Conservation (phyloP, 2,797 vertebrate species). For the Enteromius thamalakanensis region DNA sequence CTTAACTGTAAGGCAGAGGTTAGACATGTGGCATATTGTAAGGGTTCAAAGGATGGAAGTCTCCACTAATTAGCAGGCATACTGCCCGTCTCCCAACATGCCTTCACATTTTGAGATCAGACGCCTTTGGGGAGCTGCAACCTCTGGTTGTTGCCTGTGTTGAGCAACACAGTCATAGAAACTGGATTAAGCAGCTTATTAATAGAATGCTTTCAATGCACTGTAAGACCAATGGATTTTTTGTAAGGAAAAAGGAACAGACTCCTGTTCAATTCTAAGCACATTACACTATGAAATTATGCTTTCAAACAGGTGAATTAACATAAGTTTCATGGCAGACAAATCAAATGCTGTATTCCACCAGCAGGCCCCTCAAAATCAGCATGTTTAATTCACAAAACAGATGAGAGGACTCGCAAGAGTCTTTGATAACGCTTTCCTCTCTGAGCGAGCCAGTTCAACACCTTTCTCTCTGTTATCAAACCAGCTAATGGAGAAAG, state of each 20-base stretch:
- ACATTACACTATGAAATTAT: slow-evolving; percentile 22
- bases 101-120: slow-evolving; percentile 54
- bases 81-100: slow-evolving; percentile 52
- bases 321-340: slow-evolving; percentile 23
- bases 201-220: slow-evolving; percentile 42
- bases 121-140: slow-evolving; percentile 47
- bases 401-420: not conserved
- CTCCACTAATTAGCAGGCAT: slow-evolving; percentile 57
- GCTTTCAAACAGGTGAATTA: slow-evolving; percentile 35
- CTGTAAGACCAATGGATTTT: slow-evolving; percentile 1
- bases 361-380: slow-evolving; percentile 3
- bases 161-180: slow-evolving; percentile 43
- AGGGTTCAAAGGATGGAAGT: slow-evolving; percentile 54
- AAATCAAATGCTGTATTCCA: slow-evolving; percentile 26
- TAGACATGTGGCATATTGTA: slow-evolving; percentile 59
- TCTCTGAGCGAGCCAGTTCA: slow-evolving; percentile 1
- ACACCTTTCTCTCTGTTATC: slow-evolving; percentile 11
- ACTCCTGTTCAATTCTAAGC: slow-evolving; percentile 12
- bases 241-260: not conserved
- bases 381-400: slow-evolving; percentile 42
- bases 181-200: slow-evolving; percentile 54
- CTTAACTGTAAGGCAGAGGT: slow-evolving; percentile 56
- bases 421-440: slow-evolving; percentile 20
- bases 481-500: slow-evolving; percentile 15
- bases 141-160: slow-evolving; percentile 45